These are phyloP conservation scores for Rhineura floridana DNA, from an alignment of 2,113 vertebrate genomes.

Conservation along the genomic window DNA sequence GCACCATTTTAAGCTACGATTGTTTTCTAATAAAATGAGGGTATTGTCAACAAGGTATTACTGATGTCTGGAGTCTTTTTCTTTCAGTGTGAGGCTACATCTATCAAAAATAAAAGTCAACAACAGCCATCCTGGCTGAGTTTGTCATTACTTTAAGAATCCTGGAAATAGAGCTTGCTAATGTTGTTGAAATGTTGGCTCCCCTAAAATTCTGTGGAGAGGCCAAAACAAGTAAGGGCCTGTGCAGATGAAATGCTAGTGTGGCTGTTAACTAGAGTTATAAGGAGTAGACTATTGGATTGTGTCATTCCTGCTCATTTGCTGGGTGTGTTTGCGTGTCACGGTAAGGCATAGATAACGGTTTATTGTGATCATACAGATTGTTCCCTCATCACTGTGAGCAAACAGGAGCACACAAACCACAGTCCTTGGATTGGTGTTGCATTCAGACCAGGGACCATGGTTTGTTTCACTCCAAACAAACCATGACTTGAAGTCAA, in stretches of 20 bases:
- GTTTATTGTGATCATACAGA: too few species aligned
- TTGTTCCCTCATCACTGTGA: background rate
- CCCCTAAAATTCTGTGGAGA: background rate
- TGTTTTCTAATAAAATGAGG: constrained; percentile 30
- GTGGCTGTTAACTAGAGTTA: background rate
- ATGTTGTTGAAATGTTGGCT: background rate
- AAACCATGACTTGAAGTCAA: background rate
- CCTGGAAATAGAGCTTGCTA: background rate
- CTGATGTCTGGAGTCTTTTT: rapidly evolving
- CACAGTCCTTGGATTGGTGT: background rate
- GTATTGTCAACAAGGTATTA: background rate
- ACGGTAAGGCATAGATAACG: background rate
- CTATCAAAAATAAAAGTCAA: background rate
- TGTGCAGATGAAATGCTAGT: too few species aligned
- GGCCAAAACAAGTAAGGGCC: background rate
- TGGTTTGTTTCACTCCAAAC: background rate
- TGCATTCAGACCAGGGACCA: background rate
- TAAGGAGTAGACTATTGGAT: too few species aligned
- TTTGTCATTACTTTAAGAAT: background rate
- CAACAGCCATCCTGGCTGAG: background rate
- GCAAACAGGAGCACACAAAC: too few species aligned
- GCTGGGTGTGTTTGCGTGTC: background rate
- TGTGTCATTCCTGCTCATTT: background rate
- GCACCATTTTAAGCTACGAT: background rate
- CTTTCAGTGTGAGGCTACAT: background rate